Base-by-base conservation (phyloP, 2,113 vertebrate genomes). In the Echinops telfairi region DNA sequence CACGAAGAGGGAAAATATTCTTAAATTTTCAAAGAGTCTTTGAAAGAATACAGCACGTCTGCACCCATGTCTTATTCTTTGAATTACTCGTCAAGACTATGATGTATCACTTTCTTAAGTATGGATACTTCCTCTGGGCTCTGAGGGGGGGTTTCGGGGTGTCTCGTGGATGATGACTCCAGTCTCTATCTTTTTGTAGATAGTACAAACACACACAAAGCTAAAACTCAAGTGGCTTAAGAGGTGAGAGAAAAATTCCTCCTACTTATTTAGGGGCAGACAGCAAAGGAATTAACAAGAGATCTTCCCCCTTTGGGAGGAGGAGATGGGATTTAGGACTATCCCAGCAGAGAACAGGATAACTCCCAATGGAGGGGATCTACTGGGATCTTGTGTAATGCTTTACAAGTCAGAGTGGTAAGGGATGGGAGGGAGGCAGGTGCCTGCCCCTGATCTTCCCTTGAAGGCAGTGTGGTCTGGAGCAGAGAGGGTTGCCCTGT, bases 401-500 rank as follows among this genome's bases (percentile, higher is more conserved):
- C 87, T 29, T 76, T 62, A 71, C 14, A 6, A 10, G 9, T 40
- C 14, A 53, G 22, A 31, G 47, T 38, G 31, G 38, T 31, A 27
- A 33, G n/a, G 33, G 53, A 9, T 60, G 60, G 27, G 31, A 57
- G 62, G 3, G 7, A 22, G 5, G 40, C 4, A 20, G 89, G 27
- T 33, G 33, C 1, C 1, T 27, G 5, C 6, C 29, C 29, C 58
- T 64, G n/a, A 9, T 8, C 7, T 80, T 79, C 29, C 27, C 20
- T 73, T 4, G 0, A 1, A 83, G 75, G 86, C 7, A 27, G 15
- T 1, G 16, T 3, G 4, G 29, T 6, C 47, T 90, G 92, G 97
- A 78, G 60, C 83, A 90, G 90, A 93, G 93, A 68, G 83, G 90
- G 92, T 95, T 90, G 86, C 78, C 38, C 11, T 33, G 57, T 27